Base-by-base conservation (phyloP, 64 coral and sea anemone genomes). In the Montipora sp. region DNA sequence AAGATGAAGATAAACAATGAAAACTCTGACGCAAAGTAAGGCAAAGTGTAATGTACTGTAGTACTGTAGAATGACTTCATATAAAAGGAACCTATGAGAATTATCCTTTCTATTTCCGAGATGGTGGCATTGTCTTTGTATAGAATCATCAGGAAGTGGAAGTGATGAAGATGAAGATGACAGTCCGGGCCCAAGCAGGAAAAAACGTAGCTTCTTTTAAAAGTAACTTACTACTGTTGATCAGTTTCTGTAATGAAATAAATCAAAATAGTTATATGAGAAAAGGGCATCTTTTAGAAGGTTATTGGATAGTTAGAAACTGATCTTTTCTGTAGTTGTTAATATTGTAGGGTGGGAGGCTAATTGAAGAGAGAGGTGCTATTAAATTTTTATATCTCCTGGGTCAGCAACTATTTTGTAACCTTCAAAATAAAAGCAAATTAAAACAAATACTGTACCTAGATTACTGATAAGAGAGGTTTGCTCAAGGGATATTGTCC, bases 211-310 rank as follows among this genome's bases (percentile, higher is more conserved):
- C 6, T 15, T 63, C 0, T 55, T 55, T 55, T 55, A 7, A 8
- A 55, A 63, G 60, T 63, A 63, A 63, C 60, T 63, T 12, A 63
- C 60, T 63, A 63, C 60, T 63, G 3, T 63, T 63, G 60, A 63
- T 63, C 60, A 63, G 60, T 63, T 63, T 63, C 60, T 63, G 60
- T 63, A 63, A 63, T 63, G 60, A 63, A 63, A 63, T 63, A 63
- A 63, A 63, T 63, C 60, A 15, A 63, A 63, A 63, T 63, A 63
- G 60, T 63, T 63, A 63, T 63, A 63, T 19, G 11, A 63, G 60
- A 63, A 63, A 63, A 63, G 60, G 60, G 60, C 8, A 63, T 63
- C 60, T 63, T 63, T 63, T 36, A 36, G 36, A 36, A 63, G 60
- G 60, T 63, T 63, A 63, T 63, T 63, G 60, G 60, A 63, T 63